Evolutionary conservation across 2,797 vertebrate genomes (phyloP), one percentile per base, ranked within the genome.

Genomic region (Sebastes taczanowskii): DNA sequence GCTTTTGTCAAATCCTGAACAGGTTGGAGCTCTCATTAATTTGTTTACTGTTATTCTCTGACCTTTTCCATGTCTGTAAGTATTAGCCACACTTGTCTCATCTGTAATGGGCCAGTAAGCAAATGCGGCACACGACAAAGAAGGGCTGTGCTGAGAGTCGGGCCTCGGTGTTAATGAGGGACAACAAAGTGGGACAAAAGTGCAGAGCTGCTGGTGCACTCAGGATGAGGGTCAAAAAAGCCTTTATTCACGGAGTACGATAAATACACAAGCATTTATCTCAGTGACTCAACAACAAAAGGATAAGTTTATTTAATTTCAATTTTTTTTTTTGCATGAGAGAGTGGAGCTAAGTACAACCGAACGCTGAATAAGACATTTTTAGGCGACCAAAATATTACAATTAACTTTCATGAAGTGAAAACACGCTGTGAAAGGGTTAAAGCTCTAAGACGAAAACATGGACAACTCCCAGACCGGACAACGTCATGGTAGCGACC

Each of bases 21-120:
- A 83, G 64, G 68, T 73, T 42, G 23, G 60, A 61, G 38, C 29
- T 49, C 76, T 78, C 69, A 56, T 86, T 84, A 30, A 69, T 68
- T 18, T 60, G 78, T 83, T 78, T 78, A 69, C 58, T 55, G 78
- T 63, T 76, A 20, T 80, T 63, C 78, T 60, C 13, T 78, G 69
- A 86, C 86, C 78, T 86, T 88, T 83, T 60, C 68, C 10, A 22
- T 70, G 62, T 70, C 78, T 63, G 46, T 74, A 52, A 72, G 78
- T 65, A 75, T 70, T 83, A 78, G 77, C 63, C 49, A 25, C 60
- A 27, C 73, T 73, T n/a, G 59, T 63, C 63, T 83, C 60, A 16
- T 67, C 77, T 77, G 72, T 63, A 66, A 81, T 22, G 77, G 81
- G 35, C 67, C 67, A 23, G 60, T 62, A 49, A 78, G 68, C 77